Conservation (phyloP, 2,113 vertebrate species). For the Pelmatolapia mariae region DNA sequence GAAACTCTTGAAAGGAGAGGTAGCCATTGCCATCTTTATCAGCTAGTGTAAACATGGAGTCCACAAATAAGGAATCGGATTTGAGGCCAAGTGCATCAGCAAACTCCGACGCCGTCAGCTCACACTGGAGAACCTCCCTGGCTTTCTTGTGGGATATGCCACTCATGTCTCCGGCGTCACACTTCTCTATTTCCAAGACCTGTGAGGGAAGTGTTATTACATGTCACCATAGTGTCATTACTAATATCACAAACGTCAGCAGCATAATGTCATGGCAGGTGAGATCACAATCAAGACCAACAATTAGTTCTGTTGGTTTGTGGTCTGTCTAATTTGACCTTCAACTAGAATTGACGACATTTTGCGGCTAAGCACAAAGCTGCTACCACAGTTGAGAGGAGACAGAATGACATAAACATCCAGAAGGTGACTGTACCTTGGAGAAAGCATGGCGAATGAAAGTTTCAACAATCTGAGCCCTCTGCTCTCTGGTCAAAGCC, state of each 20-base stretch:
- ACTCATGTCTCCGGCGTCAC: constrained; percentile 75
- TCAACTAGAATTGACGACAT: constrained; percentile 29
- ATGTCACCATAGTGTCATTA: neutral
- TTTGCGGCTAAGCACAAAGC: constrained; percentile 4
- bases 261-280: neutral
- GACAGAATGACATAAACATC: constrained; percentile 15
- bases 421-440: constrained; percentile 72
- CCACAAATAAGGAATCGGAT: constrained; percentile 85
- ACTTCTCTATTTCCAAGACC: constrained; percentile 86
- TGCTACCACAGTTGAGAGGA: neutral
- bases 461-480: constrained; percentile 85
- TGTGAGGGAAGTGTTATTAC: constrained; percentile 45
- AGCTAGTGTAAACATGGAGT: constrained; percentile 93
- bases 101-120: constrained; percentile 87
- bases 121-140: constrained; percentile 82
- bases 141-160: constrained; percentile 72
- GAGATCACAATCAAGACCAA: constrained; percentile 17
- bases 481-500: constrained; percentile 85
- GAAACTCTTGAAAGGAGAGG: constrained; percentile 92
- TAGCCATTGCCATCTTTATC: constrained; percentile 96
- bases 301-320: constrained; percentile 29
- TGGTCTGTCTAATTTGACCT: constrained; percentile 9
- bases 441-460: constrained; percentile 94
- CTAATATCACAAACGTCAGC: constrained; percentile 7
- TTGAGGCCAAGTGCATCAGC: constrained; percentile 87